Evolutionary conservation across 1,140 invertebrate genomes (phyloP).

Genomic region (Drosophila athabasca): DNA sequence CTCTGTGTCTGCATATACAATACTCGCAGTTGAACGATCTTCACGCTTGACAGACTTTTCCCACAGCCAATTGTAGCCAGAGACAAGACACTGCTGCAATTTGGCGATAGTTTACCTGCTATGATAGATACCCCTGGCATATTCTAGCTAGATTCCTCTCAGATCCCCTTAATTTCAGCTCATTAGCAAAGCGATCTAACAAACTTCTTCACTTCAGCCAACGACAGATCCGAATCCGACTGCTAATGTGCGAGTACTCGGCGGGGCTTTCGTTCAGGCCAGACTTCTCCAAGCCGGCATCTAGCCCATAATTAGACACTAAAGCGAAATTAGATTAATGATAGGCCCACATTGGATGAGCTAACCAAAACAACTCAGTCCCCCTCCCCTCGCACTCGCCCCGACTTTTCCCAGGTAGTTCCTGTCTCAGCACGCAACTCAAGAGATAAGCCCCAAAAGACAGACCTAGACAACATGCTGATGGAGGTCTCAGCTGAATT

Average conservation of each 20-base stretch:
- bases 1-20: conserved; percentile 10
- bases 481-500: conserved; percentile 54
- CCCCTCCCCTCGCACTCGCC: not conserved
- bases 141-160: conserved; percentile 24
- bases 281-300: conserved; percentile 12
- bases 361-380: conserved; percentile 28
- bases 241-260: conserved; percentile 58
- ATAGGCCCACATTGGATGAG: conserved; percentile 65
- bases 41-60: conserved; percentile 64
- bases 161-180: conserved; percentile 48
- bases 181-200: conserved; percentile 53
- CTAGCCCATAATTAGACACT: conserved; percentile 56
- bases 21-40: conserved; percentile 70
- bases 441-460: conserved; percentile 35
- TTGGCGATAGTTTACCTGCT: conserved; percentile 26
- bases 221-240: conserved; percentile 35
- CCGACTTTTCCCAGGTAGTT: conserved; percentile 23
- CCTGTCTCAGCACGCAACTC: conserved; percentile 52
- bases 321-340: conserved; percentile 80
- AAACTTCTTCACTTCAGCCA: conserved; percentile 36
- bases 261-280: conserved; percentile 21
- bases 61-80: conserved; percentile 59
- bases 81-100: conserved; percentile 57
- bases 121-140: conserved; percentile 9
- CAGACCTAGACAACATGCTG: conserved; percentile 32